Evolutionary conservation across 2,888 invertebrate species (phyloP), one percentile per base, ranked within the genome.

Genomic region (Chrysotoxum bicinctum): DNA sequence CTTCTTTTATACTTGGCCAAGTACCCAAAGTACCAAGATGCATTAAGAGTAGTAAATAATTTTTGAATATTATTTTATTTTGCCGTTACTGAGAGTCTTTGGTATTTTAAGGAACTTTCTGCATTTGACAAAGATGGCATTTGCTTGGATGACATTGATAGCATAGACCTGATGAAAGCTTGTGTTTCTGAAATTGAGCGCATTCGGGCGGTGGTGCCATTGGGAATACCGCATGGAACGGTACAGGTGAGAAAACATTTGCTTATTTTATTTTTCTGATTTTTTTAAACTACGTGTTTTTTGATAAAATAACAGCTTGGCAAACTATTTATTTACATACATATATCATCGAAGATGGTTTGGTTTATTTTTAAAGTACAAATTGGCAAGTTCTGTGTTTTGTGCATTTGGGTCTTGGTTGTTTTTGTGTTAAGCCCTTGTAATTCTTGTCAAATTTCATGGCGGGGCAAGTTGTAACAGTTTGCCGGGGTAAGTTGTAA

Each of bases 141-240:
- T 3, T 82, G 86, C 0, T 83, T 91, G 14, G 88, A 78, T 23
- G 90, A 91, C 23, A 86, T 92, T 35, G 91, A 92, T 32, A 82
- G 88, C 7, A 79, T 90, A 2, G 88, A 88, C 45, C 90, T 90
- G 52, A 85, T 92, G 66, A 90, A 89, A 92, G 97, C 98, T 14
- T 94, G 96, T 14, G 93, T 98, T 40, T 94, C 94, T 74, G 98
- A 98, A 92, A 94, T 94, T 0, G 96, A 97, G 90, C 93, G 98
- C 66, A 94, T 97, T 48, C 93, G 97, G 30, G 94, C 96, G 0
- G 96, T 96, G 4, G 95, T 96, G 0, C 97, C 97, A 0, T 92
- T 96, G 35, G 97, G 98, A 4, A 95, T 97, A 87, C 97, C 98
- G 8, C 97, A 97, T 90, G 97, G 97, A 48, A 94, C 95, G 4